Base-by-base conservation (phyloP, 2,888 invertebrate species). In the Caenorhabditis sp. region DNA sequence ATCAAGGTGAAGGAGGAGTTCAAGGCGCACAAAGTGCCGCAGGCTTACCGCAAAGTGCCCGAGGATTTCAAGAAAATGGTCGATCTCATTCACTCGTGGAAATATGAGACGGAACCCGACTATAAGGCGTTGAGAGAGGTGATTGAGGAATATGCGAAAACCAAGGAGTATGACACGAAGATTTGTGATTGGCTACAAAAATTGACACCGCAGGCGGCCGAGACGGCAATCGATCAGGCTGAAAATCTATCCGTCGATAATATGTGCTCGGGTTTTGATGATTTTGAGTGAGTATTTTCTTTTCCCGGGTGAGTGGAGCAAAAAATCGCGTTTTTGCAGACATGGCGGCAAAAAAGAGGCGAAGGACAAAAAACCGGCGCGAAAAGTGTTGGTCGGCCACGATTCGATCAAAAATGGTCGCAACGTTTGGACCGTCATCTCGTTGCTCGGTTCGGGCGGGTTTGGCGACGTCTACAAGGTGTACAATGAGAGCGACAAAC, bases 31-130 rank as follows among this genome's bases (percentile, higher is more conserved):
- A 24, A 57, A 1, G 14, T 58, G 58, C 62, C 61, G 3, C 26
- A 55, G 17, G 65, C 62, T 1, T 73, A 73, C 24, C 37, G 57
- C 21, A 50, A 23, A 17, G 43, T 73, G 19, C 72, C 72, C 0
- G 55, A 31, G 24, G 68, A 73, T 19, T 62, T 73, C 58, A 73
- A 73, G 55, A 65, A 68, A 43, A 26, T 73, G n/a, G 54, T 73
- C n/a, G 72, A 73, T 53, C 19, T 58, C 27, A 54, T 68, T 21
- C 53, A 59, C 26, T 43, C 43, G 14, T 58, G 43, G 23, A 49
- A 31, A 10, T 73, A 73, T 23, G 72, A 68, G 1, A 60, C 49
- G 24, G 49, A 54, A 10, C 72, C 72, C 1, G 72, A 73, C 17
- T 73, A 73, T 43, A 55, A 36, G 58, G 21, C 51, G 8, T 43